These are phyloP conservation scores for Syritta pipiens DNA, from an alignment of 2,888 invertebrate species.

Conservation along the genomic window DNA sequence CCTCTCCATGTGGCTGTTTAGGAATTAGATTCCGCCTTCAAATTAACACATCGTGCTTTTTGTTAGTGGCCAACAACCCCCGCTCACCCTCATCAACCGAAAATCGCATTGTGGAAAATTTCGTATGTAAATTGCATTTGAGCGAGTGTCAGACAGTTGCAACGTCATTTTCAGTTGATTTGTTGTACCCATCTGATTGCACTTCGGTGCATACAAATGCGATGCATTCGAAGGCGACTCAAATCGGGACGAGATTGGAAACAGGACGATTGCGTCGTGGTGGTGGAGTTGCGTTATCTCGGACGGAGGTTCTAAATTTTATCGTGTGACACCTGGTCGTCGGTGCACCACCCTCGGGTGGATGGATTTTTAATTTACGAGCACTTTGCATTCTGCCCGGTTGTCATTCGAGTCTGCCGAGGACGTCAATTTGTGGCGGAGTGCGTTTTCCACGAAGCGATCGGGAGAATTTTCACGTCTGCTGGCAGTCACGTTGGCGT, in stretches of 20 bases:
- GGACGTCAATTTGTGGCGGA: background rate
- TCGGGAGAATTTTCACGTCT: too few relatives aligned
- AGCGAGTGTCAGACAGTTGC: constrained; percentile 59
- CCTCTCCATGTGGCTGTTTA: background rate
- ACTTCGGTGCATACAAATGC: constrained; percentile 58
- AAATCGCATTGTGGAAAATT: constrained; percentile 30
- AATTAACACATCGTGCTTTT: constrained; percentile 55
- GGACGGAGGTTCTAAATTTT: constrained; percentile 64
- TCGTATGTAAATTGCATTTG: constrained; percentile 64
- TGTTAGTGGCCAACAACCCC: too few relatives aligned
- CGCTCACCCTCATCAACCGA: background rate
- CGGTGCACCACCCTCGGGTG: constrained; percentile 3
- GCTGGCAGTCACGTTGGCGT: too few relatives aligned
- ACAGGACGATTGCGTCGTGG: background rate
- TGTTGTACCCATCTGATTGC: constrained; percentile 58
- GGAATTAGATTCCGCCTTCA: constrained; percentile 60
- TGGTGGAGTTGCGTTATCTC: constrained; percentile 24
- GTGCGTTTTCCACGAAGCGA: background rate
- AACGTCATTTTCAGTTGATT: constrained; percentile 67
- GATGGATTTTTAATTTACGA: constrained; percentile 42
- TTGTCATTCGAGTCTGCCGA: constrained; percentile 17
- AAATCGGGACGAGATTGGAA: constrained; percentile 51
- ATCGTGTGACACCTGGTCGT: constrained; percentile 57
- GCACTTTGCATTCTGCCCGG: constrained; percentile 19
- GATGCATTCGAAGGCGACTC: constrained; percentile 45